Conservation (phyloP, 2,888 invertebrate species). For the Drosophila tripunctata region DNA sequence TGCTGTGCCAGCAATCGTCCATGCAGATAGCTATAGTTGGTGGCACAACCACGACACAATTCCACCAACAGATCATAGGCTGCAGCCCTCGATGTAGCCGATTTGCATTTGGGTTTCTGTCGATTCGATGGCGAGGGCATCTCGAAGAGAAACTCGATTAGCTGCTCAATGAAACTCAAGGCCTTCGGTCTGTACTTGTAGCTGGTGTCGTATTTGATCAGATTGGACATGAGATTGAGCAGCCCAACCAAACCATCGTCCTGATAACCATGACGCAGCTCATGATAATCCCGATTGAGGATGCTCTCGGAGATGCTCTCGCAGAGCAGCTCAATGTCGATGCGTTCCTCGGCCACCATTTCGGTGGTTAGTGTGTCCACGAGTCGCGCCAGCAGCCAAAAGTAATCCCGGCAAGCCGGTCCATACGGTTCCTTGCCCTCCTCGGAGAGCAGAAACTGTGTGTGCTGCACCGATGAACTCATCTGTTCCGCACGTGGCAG, state of each 20-base stretch:
- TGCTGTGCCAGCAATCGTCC: conserved; percentile 94
- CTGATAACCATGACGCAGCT: conserved; percentile 92
- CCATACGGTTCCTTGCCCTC: conserved; percentile 96
- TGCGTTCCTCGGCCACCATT: conserved; percentile 85
- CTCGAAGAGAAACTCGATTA: conserved; percentile 95
- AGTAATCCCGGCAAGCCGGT: conserved; percentile 96
- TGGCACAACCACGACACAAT: conserved; percentile 92
- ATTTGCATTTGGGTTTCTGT: conserved; percentile 96
- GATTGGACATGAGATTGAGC: conserved; percentile 92
- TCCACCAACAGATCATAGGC: conserved; percentile 96
- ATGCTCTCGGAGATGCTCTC: conserved; percentile 90
- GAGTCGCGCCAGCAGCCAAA: conserved; percentile 95
- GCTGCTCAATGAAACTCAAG: conserved; percentile 86
- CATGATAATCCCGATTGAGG: conserved; percentile 91
- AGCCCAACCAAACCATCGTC: conserved; percentile 96
- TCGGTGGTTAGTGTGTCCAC: conserved; percentile 94
- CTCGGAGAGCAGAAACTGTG: conserved; percentile 82
- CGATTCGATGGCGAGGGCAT: conserved; percentile 93
- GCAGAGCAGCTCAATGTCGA: conserved; percentile 91
- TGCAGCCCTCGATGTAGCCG: conserved; percentile 93
- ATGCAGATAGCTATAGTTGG: conserved; percentile 93
- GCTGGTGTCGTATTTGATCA: conserved; percentile 94
- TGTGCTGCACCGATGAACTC: conserved; percentile 85
- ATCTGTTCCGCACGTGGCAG: conserved; percentile 94
- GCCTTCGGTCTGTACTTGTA: conserved; percentile 93